Evolutionary conservation across 2,797 vertebrate species (phyloP).

Genomic region (Eulemur coronatus): DNA sequence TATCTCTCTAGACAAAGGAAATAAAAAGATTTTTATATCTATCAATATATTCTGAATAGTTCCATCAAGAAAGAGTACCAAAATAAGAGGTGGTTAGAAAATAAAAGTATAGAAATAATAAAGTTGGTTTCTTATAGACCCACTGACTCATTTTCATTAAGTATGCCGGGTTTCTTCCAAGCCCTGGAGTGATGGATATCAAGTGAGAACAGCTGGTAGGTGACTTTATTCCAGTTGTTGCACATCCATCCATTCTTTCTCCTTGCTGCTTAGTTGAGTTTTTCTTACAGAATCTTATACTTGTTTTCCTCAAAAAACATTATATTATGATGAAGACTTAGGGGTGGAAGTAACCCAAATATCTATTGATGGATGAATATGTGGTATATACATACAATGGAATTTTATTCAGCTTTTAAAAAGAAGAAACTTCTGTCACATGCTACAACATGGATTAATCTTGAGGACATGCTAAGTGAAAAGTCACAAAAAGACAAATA

Average conservation of each 20-base stretch:
- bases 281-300: not conserved
- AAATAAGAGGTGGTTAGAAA: not conserved
- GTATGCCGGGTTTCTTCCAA: not conserved
- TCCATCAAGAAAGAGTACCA: not conserved
- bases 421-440: not conserved
- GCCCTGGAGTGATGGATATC: not conserved
- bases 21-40: not conserved
- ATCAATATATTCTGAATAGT: not conserved
- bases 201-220: not conserved
- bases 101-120: conserved; percentile 7
- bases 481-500: conserved; percentile 10
- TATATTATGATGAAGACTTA: conserved; percentile 6
- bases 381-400: not conserved
- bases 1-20: not conserved
- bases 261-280: not conserved
- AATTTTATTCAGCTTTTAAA: not conserved
- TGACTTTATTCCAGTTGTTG: not conserved
- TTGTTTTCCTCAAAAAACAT: conserved; percentile 46
- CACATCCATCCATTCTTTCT: not conserved
- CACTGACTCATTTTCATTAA: not conserved
- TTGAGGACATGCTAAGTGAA: not conserved
- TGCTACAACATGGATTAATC: not conserved
- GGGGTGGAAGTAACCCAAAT: conserved; percentile 1
- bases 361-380: not conserved
- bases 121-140: not conserved